Evolutionary conservation across 2,888 invertebrate species (phyloP), one percentile per base, ranked within the genome.

Genomic region (Idaea aversata): DNA sequence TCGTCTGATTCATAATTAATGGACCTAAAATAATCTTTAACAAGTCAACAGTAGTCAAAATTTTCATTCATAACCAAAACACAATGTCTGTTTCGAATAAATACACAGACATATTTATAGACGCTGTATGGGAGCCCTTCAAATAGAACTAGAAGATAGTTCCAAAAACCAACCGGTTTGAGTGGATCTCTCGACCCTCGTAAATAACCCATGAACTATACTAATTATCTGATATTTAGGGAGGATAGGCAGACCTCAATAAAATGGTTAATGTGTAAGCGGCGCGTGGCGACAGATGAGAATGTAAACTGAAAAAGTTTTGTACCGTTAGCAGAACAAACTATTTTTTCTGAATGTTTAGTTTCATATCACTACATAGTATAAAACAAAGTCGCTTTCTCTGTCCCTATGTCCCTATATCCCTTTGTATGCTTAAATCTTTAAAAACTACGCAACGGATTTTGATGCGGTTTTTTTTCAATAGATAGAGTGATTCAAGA

Each of bases 261-360:
- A 72, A 61, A 76, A 71, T 86, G 87, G 88, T 75, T 68, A 67
- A 70, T 74, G 70, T 70, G 84, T 83, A 84, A 85, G 83, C 88
- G 82, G 81, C 83, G 81, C 83, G 87, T 83, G 90, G 88, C 85
- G 91, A 91, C 91, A 90, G 90, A 91, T 90, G 91, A 87, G 85
- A 80, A 84, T 82, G 84, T 88, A 86, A 86, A 89, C 88, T 85
- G 82, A 88, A 88, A 90, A 89, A 86, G 73, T 76, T 75, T 62
- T 63, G 88, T 88, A 90, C 73, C 66, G 88, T 78, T 76, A 68
- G 77, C 82, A 87, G 34, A 47, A 47, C 10, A 47, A 5, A 4
- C 7, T 47, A 10, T 47, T 47, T 25, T 25, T 25, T 25, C 25
- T 25, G 25, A 25, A 25, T 25, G 25, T n/a, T n/a, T n/a, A n/a